Base-by-base conservation (phyloP, 2,797 vertebrate genomes). In the Hyperoplus lanceolatus region DNA sequence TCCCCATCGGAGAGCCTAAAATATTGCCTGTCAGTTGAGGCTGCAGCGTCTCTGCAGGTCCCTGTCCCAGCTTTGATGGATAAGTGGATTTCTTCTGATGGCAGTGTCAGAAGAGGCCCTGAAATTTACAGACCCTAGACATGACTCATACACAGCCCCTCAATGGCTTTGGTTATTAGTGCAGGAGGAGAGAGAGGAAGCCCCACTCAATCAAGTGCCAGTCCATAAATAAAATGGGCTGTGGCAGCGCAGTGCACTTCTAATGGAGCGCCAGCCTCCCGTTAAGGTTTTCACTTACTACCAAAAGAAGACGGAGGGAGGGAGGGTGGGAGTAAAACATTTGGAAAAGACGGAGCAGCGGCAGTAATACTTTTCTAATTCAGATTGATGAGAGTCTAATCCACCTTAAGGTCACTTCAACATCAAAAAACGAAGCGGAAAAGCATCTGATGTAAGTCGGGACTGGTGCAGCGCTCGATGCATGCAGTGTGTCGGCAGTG, bases 361-460 rank as follows among this genome's bases (percentile, higher is more conserved):
- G 82, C 75, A 79, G 76, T 92, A 92, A 92, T 92, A 77, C 82
- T 82, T 87, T 43, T 91, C 77, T 94, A 91, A 94, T 93, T 94
- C 90, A 93, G 92, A 95, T 92, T 95, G 92, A 95, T 95, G 94
- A 94, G 88, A 91, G 83, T 93, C 87, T 94, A 94, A 95, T 95
- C 94, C 91, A 89, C 87, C 76, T 91, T 92, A 94, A 94, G 93
- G 93, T 94, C 88, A 91, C 82, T 92, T 90, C 85, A 89, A 80
- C 92, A 88, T 94, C 75, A 92, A 90, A 92, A 90, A 94, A 87
- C 18, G 60, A 72, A 92, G 87, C 64, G 65, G 82, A 89, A 29
- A 92, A 87, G 86, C 87, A 92, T 90, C 87, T 91, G 87, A 93
- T 94, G 92, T 80, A 81, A 92, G 85, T 87, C 58, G 66, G 29